Evolutionary conservation across 2,113 vertebrate genomes (phyloP).

Genomic region (Otus sunia): DNA sequence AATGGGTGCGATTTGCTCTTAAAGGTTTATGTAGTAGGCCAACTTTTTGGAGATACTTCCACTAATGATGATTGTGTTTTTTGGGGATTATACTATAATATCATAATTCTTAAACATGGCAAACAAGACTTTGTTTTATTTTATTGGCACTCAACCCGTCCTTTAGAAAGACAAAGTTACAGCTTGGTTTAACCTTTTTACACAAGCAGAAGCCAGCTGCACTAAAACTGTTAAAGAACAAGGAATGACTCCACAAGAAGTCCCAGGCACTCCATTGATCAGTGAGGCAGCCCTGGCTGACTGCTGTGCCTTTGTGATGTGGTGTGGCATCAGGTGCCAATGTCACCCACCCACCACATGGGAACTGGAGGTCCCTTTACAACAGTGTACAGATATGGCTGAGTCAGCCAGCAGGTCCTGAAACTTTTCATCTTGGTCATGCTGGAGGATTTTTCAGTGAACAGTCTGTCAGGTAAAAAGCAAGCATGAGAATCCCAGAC

Average conservation of each 20-base stretch:
- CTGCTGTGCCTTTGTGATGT: background rate
- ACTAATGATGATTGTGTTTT: background rate
- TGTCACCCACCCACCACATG: background rate
- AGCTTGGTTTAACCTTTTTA: background rate
- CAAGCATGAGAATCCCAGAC: background rate
- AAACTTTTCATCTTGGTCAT: background rate
- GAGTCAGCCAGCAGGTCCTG: background rate
- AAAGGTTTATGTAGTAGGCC: background rate
- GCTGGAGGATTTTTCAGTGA: background rate
- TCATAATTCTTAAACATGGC: background rate
- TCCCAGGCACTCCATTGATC: background rate
- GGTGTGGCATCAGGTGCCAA: background rate
- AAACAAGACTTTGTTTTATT: background rate
- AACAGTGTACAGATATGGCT: rapidly evolving
- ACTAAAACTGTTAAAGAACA: background rate
- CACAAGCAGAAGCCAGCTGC: background rate
- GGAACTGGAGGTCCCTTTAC: background rate
- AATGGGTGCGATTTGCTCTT: background rate
- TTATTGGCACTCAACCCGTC: background rate
- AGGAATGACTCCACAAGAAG: background rate
- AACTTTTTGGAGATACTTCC: background rate
- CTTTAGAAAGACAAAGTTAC: background rate
- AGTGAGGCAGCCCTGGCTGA: background rate
- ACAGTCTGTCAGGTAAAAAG: background rate
- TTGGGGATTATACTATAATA: background rate